Evolutionary conservation across 1,140 invertebrate genomes (phyloP).

Genomic region (Radopholus similis): DNA sequence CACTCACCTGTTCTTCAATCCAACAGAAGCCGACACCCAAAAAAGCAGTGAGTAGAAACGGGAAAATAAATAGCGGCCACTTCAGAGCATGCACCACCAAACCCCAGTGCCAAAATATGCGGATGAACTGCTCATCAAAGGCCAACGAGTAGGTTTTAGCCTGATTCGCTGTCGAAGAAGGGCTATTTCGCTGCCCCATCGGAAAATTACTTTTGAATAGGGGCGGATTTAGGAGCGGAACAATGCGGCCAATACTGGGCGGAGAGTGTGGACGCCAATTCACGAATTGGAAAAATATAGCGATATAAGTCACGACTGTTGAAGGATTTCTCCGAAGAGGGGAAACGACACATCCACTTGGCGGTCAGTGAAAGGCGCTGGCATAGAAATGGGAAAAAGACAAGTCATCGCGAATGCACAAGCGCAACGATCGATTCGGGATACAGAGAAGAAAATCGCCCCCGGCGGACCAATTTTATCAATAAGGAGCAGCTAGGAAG

Average conservation of each 20-base stretch:
- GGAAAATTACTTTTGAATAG: neutral
- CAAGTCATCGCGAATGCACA: too few relatives aligned
- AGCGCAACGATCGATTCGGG: too few relatives aligned
- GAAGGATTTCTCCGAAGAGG: neutral
- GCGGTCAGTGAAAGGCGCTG: too few relatives aligned
- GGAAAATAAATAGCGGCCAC: constrained; percentile 29
- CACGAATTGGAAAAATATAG: neutral
- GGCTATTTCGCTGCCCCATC: neutral
- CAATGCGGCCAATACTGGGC: neutral
- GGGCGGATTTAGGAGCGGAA: neutral
- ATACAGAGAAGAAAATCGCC: too few relatives aligned
- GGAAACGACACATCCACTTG: too few relatives aligned
- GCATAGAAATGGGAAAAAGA: too few relatives aligned
- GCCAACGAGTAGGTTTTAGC: neutral
- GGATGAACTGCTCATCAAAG: constrained; percentile 18
- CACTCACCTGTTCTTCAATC: constrained; percentile 51
- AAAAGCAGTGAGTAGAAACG: constrained; percentile 43
- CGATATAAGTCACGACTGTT: neutral
- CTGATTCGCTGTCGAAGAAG: neutral
- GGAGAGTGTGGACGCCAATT: neutral
- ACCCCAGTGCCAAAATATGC: constrained; percentile 45
- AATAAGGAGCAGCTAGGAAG: too few relatives aligned
- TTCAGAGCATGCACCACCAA: constrained; percentile 37
- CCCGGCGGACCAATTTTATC: too few relatives aligned
- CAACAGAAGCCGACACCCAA: constrained; percentile 52